phyloP scores from a whole-genome alignment of 2,888 invertebrate species.

The Imbricaverruca yamaguchii region DNA sequence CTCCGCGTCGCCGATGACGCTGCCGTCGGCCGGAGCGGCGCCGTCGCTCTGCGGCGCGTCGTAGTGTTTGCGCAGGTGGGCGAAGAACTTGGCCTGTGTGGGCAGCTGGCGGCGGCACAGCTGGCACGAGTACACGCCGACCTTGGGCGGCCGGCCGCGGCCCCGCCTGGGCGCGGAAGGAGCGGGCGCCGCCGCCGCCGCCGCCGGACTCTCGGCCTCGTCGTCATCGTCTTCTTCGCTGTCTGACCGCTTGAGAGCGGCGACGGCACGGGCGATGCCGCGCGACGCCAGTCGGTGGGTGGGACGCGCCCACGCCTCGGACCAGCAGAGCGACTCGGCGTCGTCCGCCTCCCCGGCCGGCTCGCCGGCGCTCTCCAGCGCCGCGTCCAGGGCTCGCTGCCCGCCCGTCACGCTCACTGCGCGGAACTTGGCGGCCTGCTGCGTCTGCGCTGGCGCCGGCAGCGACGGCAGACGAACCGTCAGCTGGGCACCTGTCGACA shows the following conservation, averaged over 20 bases:
- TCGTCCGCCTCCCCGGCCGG: no score
- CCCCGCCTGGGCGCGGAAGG: neutral
- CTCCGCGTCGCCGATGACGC: neutral
- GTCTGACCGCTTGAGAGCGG: neutral
- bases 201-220: neutral
- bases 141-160: neutral
- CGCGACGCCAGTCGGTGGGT: neutral
- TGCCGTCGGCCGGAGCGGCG: neutral
- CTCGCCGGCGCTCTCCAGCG: no score
- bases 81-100: neutral
- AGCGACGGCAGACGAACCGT: neutral
- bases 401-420: neutral
- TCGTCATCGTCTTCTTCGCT: neutral
- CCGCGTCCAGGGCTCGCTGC: no score
- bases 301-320: neutral
- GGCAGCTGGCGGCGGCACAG: neutral
- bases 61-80: neutral
- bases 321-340: no score
- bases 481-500: neutral
- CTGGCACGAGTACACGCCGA: neutral
- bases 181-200: neutral
- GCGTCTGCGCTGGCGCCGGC: neutral
- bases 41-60: neutral
- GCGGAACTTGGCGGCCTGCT: neutral
- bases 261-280: constrained; percentile 5